Evolutionary conservation across 2,797 vertebrate genomes (phyloP).

Genomic region (Danio tinwini): DNA sequence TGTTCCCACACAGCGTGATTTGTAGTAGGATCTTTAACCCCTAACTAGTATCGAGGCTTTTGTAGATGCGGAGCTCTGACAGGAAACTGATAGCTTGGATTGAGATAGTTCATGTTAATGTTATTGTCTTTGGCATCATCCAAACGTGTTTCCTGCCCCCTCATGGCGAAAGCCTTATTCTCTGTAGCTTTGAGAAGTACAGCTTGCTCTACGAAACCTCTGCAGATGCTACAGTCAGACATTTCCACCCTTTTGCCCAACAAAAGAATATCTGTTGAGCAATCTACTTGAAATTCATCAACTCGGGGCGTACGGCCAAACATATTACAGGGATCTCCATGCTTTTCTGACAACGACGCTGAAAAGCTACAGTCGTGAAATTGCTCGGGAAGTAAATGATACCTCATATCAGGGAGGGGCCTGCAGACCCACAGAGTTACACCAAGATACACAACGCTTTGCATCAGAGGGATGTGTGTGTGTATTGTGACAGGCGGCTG

Average conservation of each 20-base stretch:
- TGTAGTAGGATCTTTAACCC: slow-evolving; percentile 77
- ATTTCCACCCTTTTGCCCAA: slow-evolving; percentile 6
- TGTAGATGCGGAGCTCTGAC: slow-evolving; percentile 73
- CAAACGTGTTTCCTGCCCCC: slow-evolving; percentile 31
- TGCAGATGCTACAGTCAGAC: not conserved
- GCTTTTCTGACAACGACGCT: slow-evolving; percentile 32
- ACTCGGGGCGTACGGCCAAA: slow-evolving; percentile 14
- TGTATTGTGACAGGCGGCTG: slow-evolving; percentile 76
- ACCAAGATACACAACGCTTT: slow-evolving; percentile 38
- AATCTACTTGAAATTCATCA: slow-evolving; percentile 33
- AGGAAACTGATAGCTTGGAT: slow-evolving; percentile 78
- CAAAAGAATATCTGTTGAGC: slow-evolving; percentile 9
- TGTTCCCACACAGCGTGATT: slow-evolving; percentile 76
- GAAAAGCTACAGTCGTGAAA: slow-evolving; percentile 33
- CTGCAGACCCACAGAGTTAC: slow-evolving; percentile 18
- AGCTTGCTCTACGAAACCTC: slow-evolving; percentile 26
- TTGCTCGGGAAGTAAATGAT: slow-evolving; percentile 31
- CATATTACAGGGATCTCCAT: slow-evolving; percentile 31
- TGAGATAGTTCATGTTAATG: slow-evolving; percentile 76
- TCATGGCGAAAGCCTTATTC: slow-evolving; percentile 24
- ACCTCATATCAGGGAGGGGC: slow-evolving; percentile 9
- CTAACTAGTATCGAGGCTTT: slow-evolving; percentile 70
- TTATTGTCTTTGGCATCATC: slow-evolving; percentile 61
- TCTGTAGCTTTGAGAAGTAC: slow-evolving; percentile 20
- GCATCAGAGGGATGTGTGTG: slow-evolving; percentile 66